Base-by-base conservation (phyloP, 2,797 vertebrate species). In the Sebastes kiyomatsui region DNA sequence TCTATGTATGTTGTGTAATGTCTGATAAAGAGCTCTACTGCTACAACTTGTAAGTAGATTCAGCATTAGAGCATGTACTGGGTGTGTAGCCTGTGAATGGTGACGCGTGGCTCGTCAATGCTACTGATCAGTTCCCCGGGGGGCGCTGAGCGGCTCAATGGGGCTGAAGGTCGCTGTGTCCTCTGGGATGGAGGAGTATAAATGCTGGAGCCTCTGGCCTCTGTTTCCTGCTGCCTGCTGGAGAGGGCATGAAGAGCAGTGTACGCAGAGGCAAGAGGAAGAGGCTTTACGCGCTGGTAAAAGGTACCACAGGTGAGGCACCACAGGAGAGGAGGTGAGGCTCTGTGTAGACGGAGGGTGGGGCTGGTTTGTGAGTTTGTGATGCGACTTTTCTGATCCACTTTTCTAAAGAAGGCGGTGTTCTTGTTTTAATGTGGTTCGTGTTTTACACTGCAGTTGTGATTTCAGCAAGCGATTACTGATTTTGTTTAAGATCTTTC, bases 161-260 rank as follows among this genome's bases (percentile, higher is more conserved):
- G 72, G 65, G 75, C 69, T 93, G 92, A 96, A 96, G 95, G 96
- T 85, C 93, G 8, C 69, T 0, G 80, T 42, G 92, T 92, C 94
- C 95, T 92, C 67, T 86, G 86, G 81, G 75, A 60, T 25, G 73
- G 84, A 62, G n/a, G 52, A 20, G 16, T 96, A 96, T 96, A 96
- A 95, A 95, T 71, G 84, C 84, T 27, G 28, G 3, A 77, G 74
- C 77, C 35, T 13, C 68, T 58, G 68, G 33, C 72, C 74, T 75
- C 35, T 23, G 67, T 71, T 72, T 67, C 67, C 79, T 14, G 35
- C 81, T 77, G 75, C 72, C 78, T 67, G 79, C 35, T 83, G 79
- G 74, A 82, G 67, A n/a, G 76, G 85, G 83, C 67, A 75, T 87
- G 87, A 92, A 74, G 88, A 91, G 80, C 82, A 86, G 81, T 77